Evolutionary conservation across 2,113 vertebrate genomes (phyloP), one percentile per base, ranked within the genome.

Genomic region (Lophochroa leadbeateri): DNA sequence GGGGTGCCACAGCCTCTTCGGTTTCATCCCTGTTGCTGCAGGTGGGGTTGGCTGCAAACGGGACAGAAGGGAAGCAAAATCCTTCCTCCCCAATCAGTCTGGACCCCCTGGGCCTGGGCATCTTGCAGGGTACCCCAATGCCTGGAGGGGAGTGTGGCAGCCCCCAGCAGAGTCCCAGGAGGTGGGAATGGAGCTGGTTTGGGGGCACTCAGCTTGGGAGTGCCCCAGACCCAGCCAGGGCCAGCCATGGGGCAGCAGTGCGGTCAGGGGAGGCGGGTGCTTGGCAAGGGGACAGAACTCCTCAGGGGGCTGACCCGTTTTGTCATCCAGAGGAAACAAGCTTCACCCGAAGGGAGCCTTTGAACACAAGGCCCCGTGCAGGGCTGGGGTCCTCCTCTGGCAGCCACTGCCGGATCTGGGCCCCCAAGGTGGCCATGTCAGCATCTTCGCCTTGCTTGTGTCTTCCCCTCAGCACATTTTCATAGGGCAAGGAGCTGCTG

Each of bases 251-350:
- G 88, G 82, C 33, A 3, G 55, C 61, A 23, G 47, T 3, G 33
- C 46, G 84, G 70, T 53, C 1, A 10, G 63, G 28, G 43, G 39
- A 82, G 77, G 77, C 35, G 2, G 61, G 74, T 4, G 3, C 28
- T 92, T 96, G 95, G 96, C 94, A 91, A 39, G 25, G n/a, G 39
- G 49, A 88, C 91, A 92, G 91, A 25, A 9, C 84, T 95, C 94
- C 89, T 74, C 1, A 5, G 77, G 64, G 81, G 7, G 86, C 81
- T 2, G 43, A 61, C 86, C 46, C 16, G 23, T 65, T 90, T 90
- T 13, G 1, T 75, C 81, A 95, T 87, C 84, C 96, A 95, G 93
- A 94, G 92, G 92, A 97, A 96, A 96, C 87, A 94, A 95, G 77
- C 61, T 52, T 61, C 1, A 5, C n/a, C 53, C 0, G 4, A 86